phyloP scores from a whole-genome alignment of 1,140 invertebrate species.

The Achatina immaculata region DNA sequence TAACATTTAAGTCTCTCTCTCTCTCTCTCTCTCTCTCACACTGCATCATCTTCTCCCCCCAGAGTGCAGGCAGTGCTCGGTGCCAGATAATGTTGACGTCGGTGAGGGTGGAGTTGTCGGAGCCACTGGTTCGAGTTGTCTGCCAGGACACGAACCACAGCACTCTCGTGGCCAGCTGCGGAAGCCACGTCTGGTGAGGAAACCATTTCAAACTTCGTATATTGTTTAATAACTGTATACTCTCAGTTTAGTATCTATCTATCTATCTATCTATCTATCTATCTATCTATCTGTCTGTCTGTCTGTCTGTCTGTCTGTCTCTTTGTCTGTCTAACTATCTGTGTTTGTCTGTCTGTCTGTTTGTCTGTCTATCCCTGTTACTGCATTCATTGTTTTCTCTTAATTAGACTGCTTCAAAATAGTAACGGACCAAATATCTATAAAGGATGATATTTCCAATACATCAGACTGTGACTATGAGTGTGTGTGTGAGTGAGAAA shows the following conservation, averaged over 20 bases:
- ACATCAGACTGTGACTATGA: no score
- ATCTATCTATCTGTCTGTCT: neutral
- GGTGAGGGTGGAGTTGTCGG: neutral
- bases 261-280: neutral
- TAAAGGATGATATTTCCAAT: neutral
- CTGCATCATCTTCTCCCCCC: neutral
- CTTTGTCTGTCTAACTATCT: no score
- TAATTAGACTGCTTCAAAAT: neutral
- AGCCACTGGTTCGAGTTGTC: neutral
- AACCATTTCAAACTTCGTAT: no score
- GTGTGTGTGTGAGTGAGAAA: no score
- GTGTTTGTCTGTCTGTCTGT: neutral
- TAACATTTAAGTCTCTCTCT: neutral
- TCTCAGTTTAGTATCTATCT: neutral
- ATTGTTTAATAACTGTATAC: neutral
- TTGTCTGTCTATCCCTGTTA: neutral
- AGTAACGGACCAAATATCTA: neutral
- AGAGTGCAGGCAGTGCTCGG: neutral
- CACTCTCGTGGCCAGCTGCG: neutral
- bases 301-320: no score
- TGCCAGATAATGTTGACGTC: conserved; percentile 13
- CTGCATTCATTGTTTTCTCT: neutral
- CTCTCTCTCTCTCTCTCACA: neutral
- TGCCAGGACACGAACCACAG: neutral
- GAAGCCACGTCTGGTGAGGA: neutral